Evolutionary conservation across 2,888 invertebrate genomes (phyloP).

Genomic region (Caenorhabditis uteleia): DNA sequence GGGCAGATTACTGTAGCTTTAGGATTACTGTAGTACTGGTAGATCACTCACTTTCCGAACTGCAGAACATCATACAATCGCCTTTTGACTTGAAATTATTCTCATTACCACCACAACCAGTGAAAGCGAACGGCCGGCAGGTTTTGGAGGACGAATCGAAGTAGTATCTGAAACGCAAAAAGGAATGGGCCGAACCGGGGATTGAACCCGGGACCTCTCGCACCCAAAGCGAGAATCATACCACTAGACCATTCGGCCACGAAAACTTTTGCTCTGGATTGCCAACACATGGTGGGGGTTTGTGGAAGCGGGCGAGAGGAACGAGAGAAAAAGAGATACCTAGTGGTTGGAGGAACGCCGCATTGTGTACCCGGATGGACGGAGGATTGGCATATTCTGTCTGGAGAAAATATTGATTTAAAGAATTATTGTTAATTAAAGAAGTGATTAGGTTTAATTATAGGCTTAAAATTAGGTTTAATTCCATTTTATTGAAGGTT

Average conservation of each 20-base stretch:
- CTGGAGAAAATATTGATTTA: conserved; percentile 15
- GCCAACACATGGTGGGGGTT: too few relatives aligned
- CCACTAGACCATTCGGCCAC: conserved; percentile 67
- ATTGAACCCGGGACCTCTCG: conserved; percentile 70
- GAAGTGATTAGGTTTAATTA: too few relatives aligned
- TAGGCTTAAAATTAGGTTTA: too few relatives aligned
- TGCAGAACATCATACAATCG: conserved; percentile 56
- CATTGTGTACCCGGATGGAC: conserved; percentile 51
- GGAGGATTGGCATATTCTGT: conserved; percentile 50
- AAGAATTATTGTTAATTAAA: conserved; percentile 2
- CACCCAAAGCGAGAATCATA: conserved; percentile 70
- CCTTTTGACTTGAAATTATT: conserved; percentile 73
- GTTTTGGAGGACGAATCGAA: conserved; percentile 52
- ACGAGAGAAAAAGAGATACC: conserved; percentile 15
- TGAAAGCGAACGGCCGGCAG: conserved; percentile 50
- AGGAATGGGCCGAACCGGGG: conserved; percentile 45
- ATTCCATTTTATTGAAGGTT: too few relatives aligned
- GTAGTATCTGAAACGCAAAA: conserved; percentile 42
- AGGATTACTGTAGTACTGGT: neutral
- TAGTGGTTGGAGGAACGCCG: conserved; percentile 48
- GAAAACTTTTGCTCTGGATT: too few relatives aligned
- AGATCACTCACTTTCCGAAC: conserved; percentile 43
- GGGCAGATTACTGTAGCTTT: conserved; percentile 47
- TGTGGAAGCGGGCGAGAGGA: too few relatives aligned
- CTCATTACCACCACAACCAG: conserved; percentile 78